A percentile compares a stretch with the other conserved stretches of the same genome.
These are phyloP conservation scores for Emydocephalus ijimae DNA, from an alignment of 2,113 vertebrate species.

Conservation along the genomic window DNA sequence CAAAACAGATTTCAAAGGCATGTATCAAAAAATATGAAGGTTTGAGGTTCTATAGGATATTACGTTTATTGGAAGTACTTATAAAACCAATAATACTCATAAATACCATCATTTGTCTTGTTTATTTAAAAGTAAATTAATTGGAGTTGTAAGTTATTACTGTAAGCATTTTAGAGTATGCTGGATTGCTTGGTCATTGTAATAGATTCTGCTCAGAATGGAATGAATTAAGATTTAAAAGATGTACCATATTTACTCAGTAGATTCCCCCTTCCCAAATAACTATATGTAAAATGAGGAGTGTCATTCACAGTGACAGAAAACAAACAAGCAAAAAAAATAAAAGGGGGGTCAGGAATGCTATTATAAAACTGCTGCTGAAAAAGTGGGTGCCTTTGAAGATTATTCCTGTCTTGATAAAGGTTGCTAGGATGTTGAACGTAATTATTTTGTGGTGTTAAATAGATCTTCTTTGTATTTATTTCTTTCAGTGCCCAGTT, in stretches of 20 bases:
- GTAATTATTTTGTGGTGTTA: background rate
- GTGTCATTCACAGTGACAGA: background rate
- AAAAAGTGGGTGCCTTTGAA: background rate
- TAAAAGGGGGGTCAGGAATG: background rate
- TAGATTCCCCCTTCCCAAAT: background rate
- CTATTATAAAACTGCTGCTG: background rate
- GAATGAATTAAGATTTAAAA: background rate
- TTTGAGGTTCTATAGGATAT: slow-evolving; percentile 33
- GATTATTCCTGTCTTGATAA: background rate
- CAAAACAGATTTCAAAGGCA: slow-evolving; percentile 89
- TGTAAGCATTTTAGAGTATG: background rate
- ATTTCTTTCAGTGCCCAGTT: background rate
- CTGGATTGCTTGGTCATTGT: background rate
- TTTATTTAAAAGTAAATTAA: slow-evolving; percentile 28
- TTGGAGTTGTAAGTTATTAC: background rate
- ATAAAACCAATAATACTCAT: slow-evolving; percentile 57
- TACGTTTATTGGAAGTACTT: slow-evolving; percentile 55
- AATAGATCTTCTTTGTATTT: background rate
- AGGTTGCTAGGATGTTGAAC: background rate
- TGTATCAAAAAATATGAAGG: slow-evolving; percentile 61
- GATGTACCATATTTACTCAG: background rate
- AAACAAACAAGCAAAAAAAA: background rate
- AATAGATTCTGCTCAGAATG: background rate
- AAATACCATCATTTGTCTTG: slow-evolving; percentile 52
- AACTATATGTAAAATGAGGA: background rate